These are phyloP conservation scores for Orthonyx spaldingii DNA, from an alignment of 2,113 vertebrate genomes.

Conservation along the genomic window DNA sequence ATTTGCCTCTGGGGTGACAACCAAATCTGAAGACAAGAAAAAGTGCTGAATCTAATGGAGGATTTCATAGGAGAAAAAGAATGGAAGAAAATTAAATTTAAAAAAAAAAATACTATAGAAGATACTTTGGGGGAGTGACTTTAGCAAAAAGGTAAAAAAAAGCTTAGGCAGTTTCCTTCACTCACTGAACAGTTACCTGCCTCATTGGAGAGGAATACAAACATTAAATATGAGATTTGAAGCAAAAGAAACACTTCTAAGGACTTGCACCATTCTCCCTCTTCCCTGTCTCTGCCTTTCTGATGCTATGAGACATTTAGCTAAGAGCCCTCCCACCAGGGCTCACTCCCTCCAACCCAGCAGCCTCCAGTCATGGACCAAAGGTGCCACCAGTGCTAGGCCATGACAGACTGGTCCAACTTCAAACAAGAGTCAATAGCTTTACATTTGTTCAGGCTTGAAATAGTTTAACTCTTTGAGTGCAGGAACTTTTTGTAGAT, in stretches of 20 bases:
- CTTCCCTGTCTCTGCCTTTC: background rate
- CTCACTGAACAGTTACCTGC: background rate
- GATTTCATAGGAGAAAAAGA: background rate
- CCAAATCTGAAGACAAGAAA: background rate
- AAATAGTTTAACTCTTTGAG: background rate
- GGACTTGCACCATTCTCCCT: background rate
- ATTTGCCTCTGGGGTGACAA: background rate
- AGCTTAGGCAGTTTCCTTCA: background rate
- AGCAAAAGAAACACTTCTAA: background rate
- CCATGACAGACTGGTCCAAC: background rate
- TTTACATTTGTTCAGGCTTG: background rate
- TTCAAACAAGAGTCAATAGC: background rate
- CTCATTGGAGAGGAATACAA: background rate
- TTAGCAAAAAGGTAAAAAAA: background rate
- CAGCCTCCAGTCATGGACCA: background rate
- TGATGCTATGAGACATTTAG: background rate
- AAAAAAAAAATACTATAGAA: background rate
- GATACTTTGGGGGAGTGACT: background rate
- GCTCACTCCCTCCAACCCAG: rapidly evolving
- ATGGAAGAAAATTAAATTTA: background rate
- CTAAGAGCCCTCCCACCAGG: background rate
- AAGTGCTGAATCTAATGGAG: background rate
- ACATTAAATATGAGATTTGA: background rate
- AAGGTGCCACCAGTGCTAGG: background rate
- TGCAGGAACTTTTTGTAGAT: background rate